phyloP scores from a whole-genome alignment of 2,113 vertebrate genomes.

The Urocolius indicus region DNA sequence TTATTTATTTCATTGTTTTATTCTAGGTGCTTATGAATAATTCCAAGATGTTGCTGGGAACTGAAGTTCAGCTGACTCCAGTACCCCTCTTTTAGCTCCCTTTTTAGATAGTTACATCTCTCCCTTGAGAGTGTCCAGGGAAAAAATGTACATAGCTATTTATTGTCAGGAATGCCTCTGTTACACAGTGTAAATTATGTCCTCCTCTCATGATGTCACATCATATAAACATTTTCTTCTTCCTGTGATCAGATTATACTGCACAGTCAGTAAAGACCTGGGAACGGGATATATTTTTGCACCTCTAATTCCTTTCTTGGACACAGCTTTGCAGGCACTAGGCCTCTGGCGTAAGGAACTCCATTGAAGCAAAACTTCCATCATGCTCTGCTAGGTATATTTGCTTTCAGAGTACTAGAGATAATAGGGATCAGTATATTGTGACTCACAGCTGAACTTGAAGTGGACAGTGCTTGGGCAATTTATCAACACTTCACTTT shows the following conservation, averaged over 20 bases:
- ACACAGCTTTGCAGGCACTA: background rate
- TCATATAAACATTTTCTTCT: background rate
- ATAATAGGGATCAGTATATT: background rate
- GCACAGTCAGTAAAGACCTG: background rate
- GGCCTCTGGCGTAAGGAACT: background rate
- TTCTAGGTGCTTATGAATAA: background rate
- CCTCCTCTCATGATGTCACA: background rate
- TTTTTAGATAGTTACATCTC: background rate
- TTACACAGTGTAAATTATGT: background rate
- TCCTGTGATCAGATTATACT: background rate
- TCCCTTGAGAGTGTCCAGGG: background rate
- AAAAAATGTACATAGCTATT: background rate
- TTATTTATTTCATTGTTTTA: background rate
- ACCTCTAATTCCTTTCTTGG: background rate
- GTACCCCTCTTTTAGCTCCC: background rate
- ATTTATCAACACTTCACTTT: background rate
- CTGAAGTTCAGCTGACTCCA: background rate
- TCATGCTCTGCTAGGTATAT: background rate
- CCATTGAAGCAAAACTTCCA: background rate
- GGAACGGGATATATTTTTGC: background rate
- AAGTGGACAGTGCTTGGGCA: background rate
- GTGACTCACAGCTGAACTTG: background rate
- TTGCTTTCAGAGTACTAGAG: background rate
- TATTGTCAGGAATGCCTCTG: background rate
- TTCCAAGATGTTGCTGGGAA: background rate